Base-by-base conservation (phyloP, 64 coral and sea anemone species). In the Pachyseris speciosa region DNA sequence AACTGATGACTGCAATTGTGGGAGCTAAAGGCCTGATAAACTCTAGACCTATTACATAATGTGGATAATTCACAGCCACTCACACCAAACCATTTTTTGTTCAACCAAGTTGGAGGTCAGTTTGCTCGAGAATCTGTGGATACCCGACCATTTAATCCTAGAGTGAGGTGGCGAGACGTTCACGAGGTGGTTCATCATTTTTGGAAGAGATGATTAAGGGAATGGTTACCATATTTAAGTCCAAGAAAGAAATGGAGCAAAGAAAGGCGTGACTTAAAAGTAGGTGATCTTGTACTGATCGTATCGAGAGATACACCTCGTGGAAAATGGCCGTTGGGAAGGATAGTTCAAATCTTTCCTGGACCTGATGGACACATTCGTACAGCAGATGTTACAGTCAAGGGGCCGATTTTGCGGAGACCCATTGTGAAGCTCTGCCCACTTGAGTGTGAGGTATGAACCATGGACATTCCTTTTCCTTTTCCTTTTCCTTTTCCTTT, bases 11-110 rank as follows among this genome's bases (percentile, higher is more conserved):
- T 2, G 92, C 75, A 19, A 50, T 80, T 25, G 81, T 84, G 27
- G 74, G 84, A 57, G 75, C 85, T 41, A 85, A 94, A 83, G 65
- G 28, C 9, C 63, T 94, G 13, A 39, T 88, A 47, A 94, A 94
- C 34, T 68, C 80, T 37, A 50, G 84, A 6, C 92, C 63, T 44
- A 16, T 94, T 26, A 94, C 92, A 3, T 94, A 87, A 47, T 68
- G 42, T 40, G 64, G 60, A 7, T 31, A 94, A 71, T 30, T 75
- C 20, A 17, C 53, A 19, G 84, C 84, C 84, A 31, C 52, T 88
- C 20, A 88, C 73, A 22, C 74, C 84, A 1, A 94, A 83, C 57
- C 84, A 87, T 61, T 94, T 94, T 49, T 74, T 88, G 53, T 26
- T 67, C 61, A 75, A 75, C 32, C 84, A 94, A n/a, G 28, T 87